Conservation (phyloP, 2,113 vertebrate species). For the Motacilla alba region DNA sequence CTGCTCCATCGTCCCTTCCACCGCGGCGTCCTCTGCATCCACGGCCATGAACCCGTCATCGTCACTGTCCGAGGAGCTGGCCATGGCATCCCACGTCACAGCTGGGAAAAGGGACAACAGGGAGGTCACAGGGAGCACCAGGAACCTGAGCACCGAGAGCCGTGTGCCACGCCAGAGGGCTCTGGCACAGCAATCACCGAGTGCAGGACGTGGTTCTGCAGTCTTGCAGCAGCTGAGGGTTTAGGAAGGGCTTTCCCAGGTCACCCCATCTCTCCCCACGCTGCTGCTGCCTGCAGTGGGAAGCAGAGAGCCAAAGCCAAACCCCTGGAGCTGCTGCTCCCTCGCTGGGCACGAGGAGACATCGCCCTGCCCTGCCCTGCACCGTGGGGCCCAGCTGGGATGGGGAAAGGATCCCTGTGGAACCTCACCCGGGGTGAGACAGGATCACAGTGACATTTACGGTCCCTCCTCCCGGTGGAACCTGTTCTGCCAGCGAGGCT, state of each 20-base stretch:
- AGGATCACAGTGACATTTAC: neutral
- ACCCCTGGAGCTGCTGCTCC: neutral
- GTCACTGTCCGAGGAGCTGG: conserved; percentile 88
- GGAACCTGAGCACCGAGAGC: neutral
- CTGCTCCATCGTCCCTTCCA: conserved; percentile 75
- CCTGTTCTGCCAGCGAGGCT: neutral
- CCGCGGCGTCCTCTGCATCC: conserved; percentile 83
- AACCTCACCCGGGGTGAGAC: neutral
- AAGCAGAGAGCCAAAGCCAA: neutral
- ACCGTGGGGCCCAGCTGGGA: neutral
- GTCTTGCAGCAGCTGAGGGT: neutral
- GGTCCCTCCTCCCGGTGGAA: neutral
- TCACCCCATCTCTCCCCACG: neutral
- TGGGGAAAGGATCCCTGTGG: neutral
- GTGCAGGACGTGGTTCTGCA: accelerated
- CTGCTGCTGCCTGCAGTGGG: neutral
- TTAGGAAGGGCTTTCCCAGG: neutral
- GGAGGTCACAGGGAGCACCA: neutral
- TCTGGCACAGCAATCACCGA: accelerated
- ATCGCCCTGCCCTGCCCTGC: neutral
- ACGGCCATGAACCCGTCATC: conserved; percentile 92
- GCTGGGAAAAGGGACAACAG: neutral
- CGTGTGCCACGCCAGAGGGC: neutral
- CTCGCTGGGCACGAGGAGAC: accelerated
- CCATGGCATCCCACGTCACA: conserved; percentile 84